These are phyloP conservation scores for Virgularia gustaviana DNA, from an alignment of 92 coral and sea anemone species.

Conservation along the genomic window DNA sequence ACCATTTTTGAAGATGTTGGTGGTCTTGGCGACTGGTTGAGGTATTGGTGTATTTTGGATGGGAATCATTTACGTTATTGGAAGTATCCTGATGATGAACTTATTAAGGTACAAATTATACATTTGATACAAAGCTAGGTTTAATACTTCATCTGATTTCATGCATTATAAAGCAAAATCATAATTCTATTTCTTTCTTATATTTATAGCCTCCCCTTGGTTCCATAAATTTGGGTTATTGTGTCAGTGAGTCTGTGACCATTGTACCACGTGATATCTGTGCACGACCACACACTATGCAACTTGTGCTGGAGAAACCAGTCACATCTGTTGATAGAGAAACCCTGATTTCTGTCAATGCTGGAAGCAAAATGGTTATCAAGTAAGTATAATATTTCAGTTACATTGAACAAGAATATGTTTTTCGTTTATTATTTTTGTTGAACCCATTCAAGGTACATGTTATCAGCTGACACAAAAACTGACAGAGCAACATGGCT, in stretches of 20 bases:
- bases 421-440: neutral
- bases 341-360: slow-evolving; percentile 64
- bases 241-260: slow-evolving; percentile 69
- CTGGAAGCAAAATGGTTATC: slow-evolving; percentile 42
- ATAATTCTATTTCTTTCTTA: neutral
- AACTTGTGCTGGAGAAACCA: slow-evolving; percentile 67
- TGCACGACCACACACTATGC: slow-evolving; percentile 98
- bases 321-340: slow-evolving; percentile 45
- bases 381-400: neutral
- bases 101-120: slow-evolving; percentile 84
- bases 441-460: slow-evolving; percentile 54
- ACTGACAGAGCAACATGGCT: slow-evolving; percentile 87
- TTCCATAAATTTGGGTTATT: slow-evolving; percentile 61
- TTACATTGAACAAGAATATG: no score
- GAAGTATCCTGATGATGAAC: slow-evolving; percentile 95
- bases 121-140: neutral
- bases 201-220: slow-evolving; percentile 74
- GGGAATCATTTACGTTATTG: slow-evolving; percentile 79
- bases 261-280: slow-evolving; percentile 87
- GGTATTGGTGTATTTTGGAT: slow-evolving; percentile 86
- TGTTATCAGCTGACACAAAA: slow-evolving; percentile 89
- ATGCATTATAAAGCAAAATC: neutral
- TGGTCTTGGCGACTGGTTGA: slow-evolving; percentile 95
- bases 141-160: neutral
- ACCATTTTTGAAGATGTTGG: slow-evolving; percentile 93